These are phyloP conservation scores for Nannoperca obscura DNA, from an alignment of 2,797 vertebrate species.

Conservation along the genomic window DNA sequence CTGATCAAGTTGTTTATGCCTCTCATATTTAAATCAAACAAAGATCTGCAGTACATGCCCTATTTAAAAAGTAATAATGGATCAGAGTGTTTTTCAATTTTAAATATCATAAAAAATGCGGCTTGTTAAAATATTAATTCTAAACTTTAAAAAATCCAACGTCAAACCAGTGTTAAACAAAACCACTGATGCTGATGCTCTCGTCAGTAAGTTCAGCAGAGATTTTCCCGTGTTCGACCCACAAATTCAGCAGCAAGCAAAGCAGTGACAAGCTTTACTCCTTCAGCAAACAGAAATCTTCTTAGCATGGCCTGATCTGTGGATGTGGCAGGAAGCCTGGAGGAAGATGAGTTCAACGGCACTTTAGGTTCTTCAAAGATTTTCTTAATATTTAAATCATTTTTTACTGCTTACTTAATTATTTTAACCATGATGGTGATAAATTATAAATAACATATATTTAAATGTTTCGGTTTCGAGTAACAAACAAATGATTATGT, in stretches of 20 bases:
- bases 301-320: conserved; percentile 78
- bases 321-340: conserved; percentile 73
- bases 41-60: too few species aligned
- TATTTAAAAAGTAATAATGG: background rate
- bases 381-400: background rate
- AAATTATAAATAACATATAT: background rate
- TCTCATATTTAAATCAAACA: background rate
- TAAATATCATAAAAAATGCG: background rate
- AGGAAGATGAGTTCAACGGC: conserved; percentile 53
- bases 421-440: background rate
- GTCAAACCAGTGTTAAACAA: background rate
- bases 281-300: conserved; percentile 72
- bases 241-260: conserved; percentile 63
- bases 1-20: background rate
- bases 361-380: conserved; percentile 34
- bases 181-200: conserved; percentile 23
- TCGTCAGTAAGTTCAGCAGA: conserved; percentile 34
- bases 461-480: background rate
- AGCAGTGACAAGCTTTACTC: conserved; percentile 66
- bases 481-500: background rate
- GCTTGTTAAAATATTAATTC: background rate
- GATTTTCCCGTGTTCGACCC: conserved; percentile 54
- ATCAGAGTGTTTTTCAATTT: background rate
- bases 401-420: background rate
- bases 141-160: background rate